These are phyloP conservation scores for Acanthurus leucopareius DNA, from an alignment of 2,797 vertebrate species.

Conservation along the genomic window DNA sequence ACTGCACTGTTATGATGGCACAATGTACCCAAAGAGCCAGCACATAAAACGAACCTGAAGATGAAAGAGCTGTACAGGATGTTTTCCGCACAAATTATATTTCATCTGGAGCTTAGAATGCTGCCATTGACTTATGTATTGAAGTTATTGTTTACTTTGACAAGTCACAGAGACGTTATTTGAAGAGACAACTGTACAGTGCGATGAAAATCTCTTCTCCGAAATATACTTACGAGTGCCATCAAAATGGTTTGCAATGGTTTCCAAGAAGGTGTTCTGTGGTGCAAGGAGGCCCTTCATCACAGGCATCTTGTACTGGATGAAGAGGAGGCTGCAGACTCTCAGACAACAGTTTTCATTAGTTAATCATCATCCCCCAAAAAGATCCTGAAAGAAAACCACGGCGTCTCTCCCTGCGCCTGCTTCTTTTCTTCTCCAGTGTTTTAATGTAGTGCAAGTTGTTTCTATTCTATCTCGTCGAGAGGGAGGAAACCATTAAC, in stretches of 20 bases:
- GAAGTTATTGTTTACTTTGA: not conserved
- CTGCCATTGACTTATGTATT: not conserved
- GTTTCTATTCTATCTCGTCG: not conserved
- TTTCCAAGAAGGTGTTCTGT: conserved; percentile 93
- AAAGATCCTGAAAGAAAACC: conserved; percentile 18
- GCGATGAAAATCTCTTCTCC: not conserved
- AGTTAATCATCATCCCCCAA: conserved; percentile 28
- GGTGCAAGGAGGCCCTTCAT: conserved; percentile 95
- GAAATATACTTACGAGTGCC: conserved; percentile 90
- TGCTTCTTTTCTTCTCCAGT: conserved; percentile 4
- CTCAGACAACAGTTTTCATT: conserved; percentile 9
- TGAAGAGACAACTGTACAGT: not conserved
- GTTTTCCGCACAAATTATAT: not conserved
- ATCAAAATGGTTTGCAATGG: conserved; percentile 93
- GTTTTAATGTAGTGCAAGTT: not conserved
- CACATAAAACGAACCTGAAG: not conserved
- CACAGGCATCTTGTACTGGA: conserved; percentile 86
- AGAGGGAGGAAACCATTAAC: not conserved
- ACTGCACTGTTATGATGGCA: not conserved
- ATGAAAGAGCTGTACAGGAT: not conserved
- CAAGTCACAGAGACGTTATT: not conserved
- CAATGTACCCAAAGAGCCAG: not conserved
- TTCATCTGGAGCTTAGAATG: not conserved
- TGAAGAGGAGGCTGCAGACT: conserved; percentile 4
- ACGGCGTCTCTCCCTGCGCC: not conserved